Conservation (phyloP, 1,140 invertebrate genomes). For the Pogonognathellus flavescens region DNA sequence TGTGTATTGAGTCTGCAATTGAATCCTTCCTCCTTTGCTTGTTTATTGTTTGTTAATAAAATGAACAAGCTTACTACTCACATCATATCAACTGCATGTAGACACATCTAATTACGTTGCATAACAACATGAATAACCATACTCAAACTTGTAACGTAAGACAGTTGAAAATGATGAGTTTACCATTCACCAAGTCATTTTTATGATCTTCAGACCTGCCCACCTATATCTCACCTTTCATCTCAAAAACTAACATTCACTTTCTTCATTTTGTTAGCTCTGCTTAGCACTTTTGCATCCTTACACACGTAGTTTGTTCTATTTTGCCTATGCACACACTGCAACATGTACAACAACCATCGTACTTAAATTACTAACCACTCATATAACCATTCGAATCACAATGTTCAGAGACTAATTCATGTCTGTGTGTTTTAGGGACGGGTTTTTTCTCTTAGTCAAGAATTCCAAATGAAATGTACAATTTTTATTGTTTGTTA, state of each 20-base stretch:
- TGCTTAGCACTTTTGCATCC: conserved; percentile 27
- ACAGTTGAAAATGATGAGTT: conserved; percentile 49
- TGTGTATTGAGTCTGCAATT: neutral
- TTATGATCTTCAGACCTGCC: conserved; percentile 27
- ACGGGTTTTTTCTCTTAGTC: neutral
- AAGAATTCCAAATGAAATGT: conserved; percentile 16
- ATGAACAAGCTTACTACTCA: conserved; percentile 15
- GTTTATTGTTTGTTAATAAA: conserved; percentile 46
- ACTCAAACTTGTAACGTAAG: conserved; percentile 21
- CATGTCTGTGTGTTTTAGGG: conserved; percentile 1
- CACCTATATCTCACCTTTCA: conserved; percentile 48
- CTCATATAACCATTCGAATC: neutral
- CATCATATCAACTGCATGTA: conserved; percentile 8
- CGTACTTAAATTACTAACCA: neutral
- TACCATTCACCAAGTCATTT: conserved; percentile 39
- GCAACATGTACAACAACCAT: neutral
- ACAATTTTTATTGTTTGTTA: neutral
- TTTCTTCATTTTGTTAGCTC: conserved; percentile 44
- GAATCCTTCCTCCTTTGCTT: conserved; percentile 1
- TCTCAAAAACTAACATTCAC: conserved; percentile 42
- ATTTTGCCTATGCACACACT: neutral
- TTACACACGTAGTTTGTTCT: neutral
- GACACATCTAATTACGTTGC: conserved; percentile 45
- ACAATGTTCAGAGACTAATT: neutral
- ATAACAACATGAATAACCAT: conserved; percentile 4